Conservation (phyloP, 35 echinoderm and acorn worm species). For the Strongylocentrotus purpuratus region DNA sequence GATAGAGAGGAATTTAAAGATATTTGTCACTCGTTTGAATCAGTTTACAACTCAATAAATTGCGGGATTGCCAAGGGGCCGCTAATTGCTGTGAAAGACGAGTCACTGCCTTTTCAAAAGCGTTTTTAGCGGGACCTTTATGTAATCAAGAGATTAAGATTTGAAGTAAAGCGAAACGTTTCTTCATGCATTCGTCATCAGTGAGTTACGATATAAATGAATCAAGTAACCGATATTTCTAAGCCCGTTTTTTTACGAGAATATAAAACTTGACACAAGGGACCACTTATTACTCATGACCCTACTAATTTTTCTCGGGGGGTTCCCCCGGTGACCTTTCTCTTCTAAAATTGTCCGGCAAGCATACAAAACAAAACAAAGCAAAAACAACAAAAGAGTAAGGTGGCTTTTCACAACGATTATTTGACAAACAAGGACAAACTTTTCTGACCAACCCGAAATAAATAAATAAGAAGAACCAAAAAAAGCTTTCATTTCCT, state of each 20-base stretch:
- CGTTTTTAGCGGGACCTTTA: neutral
- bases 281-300: neutral
- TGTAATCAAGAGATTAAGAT: neutral
- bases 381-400: no score
- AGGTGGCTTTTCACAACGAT: no score
- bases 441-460: no score
- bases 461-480: no score
- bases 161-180: neutral
- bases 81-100: neutral
- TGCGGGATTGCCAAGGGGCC: neutral
- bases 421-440: no score
- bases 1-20: neutral
- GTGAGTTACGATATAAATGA: neutral
- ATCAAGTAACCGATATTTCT: neutral
- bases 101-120: neutral
- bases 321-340: no score
- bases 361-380: no score
- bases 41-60: neutral
- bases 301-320: neutral
- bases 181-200: neutral
- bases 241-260: neutral
- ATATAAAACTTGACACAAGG: neutral
- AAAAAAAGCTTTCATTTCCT: no score
- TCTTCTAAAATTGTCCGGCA: no score
- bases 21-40: neutral